A percentile compares a stretch with the other conserved stretches of the same genome.
phyloP scores from a whole-genome alignment of 2,113 vertebrate species.

The Larimichthys crocea region DNA sequence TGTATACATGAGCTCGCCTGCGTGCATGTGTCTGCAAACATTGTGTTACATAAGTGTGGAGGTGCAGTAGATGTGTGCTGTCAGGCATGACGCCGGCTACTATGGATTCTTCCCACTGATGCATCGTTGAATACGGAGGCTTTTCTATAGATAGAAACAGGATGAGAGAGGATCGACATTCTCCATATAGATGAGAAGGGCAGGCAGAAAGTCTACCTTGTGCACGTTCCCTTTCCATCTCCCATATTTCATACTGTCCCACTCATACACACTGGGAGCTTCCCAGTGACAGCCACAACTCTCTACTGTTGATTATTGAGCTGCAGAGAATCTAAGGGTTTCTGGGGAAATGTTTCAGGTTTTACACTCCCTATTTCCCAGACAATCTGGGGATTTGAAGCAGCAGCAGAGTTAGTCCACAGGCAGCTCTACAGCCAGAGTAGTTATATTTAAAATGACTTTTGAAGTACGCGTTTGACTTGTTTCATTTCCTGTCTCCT shows the following conservation, averaged over 20 bases:
- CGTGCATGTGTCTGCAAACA: slow-evolving; percentile 27
- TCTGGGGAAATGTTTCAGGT: background rate
- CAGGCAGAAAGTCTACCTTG: background rate
- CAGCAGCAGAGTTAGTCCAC: no score
- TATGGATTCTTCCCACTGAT: slow-evolving; percentile 63
- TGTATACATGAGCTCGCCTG: slow-evolving; percentile 4
- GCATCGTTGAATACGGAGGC: slow-evolving; percentile 15
- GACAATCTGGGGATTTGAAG: background rate
- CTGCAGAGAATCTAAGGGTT: background rate
- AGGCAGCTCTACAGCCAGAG: no score
- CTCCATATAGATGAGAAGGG: background rate
- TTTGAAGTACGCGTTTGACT: background rate
- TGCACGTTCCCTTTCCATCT: background rate
- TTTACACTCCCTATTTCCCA: background rate
- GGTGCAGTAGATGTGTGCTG: slow-evolving; percentile 50
- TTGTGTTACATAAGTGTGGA: slow-evolving; percentile 68
- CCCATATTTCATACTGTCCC: background rate
- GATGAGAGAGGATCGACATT: slow-evolving; percentile 4
- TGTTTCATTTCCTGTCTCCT: background rate
- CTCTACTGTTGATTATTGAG: background rate
- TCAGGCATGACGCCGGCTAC: slow-evolving; percentile 53
- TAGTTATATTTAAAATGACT: background rate
- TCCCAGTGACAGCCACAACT: background rate
- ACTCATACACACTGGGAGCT: slow-evolving; percentile 1
- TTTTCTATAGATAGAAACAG: slow-evolving; percentile 30